These are phyloP conservation scores for Simalia tracyae DNA, from an alignment of 2,797 vertebrate genomes.

Conservation along the genomic window DNA sequence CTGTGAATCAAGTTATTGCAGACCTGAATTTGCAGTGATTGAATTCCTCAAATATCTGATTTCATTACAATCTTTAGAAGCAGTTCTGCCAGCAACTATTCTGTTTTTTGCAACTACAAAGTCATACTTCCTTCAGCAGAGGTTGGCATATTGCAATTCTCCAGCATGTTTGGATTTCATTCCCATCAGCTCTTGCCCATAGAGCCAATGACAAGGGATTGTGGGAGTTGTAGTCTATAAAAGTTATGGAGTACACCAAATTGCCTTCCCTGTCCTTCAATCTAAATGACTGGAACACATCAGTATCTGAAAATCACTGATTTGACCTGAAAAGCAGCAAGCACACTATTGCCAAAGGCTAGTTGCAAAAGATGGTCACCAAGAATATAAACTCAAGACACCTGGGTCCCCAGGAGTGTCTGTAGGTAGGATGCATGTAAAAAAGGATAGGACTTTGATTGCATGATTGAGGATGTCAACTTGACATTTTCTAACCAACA, in stretches of 20 bases:
- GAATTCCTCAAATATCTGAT: neutral
- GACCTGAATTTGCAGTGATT: neutral
- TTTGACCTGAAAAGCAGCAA: constrained; percentile 10
- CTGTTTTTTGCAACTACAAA: neutral
- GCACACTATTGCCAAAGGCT: constrained; percentile 5
- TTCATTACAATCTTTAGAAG: neutral
- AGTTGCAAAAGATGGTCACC: neutral
- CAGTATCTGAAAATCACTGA: constrained; percentile 1
- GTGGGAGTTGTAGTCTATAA: too few relatives aligned
- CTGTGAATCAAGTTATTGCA: neutral
- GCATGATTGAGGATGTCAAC: neutral
- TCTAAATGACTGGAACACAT: neutral
- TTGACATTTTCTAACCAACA: neutral
- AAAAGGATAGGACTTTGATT: too few relatives aligned
- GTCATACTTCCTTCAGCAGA: neutral
- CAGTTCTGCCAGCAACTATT: constrained; percentile 12
- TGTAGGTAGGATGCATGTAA: neutral
- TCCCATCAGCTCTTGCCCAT: neutral
- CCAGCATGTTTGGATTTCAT: neutral
- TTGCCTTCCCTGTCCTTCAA: neutral
- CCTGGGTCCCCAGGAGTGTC: neutral
- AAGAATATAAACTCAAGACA: neutral
- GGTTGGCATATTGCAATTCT: neutral
- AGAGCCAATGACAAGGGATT: too few relatives aligned
- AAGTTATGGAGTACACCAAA: too few relatives aligned